Percentiles rank a stretch among this genome's conserved stretches.
These are phyloP conservation scores for Monomorium pharaonis DNA, from an alignment of 1,140 invertebrate genomes.

Conservation along the genomic window DNA sequence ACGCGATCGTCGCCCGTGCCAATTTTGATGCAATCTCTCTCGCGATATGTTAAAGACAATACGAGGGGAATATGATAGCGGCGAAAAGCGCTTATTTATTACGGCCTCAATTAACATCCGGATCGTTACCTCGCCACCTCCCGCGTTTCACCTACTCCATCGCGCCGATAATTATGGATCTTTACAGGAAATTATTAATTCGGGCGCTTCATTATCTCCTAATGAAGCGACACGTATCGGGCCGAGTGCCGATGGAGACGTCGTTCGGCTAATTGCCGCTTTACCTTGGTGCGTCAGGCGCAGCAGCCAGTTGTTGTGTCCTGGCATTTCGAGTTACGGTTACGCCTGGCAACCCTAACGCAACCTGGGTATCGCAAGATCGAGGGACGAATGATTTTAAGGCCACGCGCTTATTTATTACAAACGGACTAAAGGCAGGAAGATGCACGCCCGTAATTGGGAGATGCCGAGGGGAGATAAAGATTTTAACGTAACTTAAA, in stretches of 20 bases:
- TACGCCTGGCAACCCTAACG: background rate
- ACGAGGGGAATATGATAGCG: background rate
- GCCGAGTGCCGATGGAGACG: conserved; percentile 71
- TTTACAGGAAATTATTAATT: conserved; percentile 75
- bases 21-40: background rate
- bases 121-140: conserved; percentile 35
- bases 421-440: background rate
- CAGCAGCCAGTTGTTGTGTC: conserved; percentile 32
- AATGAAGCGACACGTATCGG: conserved; percentile 71
- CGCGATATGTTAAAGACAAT: background rate
- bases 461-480: background rate
- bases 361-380: background rate
- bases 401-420: background rate
- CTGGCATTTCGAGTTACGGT: conserved; percentile 58
- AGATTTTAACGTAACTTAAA: conserved; percentile 14
- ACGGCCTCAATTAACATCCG: conserved; percentile 65
- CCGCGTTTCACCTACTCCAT: conserved; percentile 7
- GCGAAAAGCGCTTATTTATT: conserved; percentile 54
- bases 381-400: background rate
- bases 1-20: background rate
- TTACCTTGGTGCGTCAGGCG: conserved; percentile 55
- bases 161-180: conserved; percentile 62
- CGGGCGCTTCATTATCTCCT: conserved; percentile 70
- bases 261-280: conserved; percentile 68
- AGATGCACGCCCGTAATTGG: conserved; percentile 21